Conservation (phyloP, 2,113 vertebrate species). For the Barnardius zonarius region DNA sequence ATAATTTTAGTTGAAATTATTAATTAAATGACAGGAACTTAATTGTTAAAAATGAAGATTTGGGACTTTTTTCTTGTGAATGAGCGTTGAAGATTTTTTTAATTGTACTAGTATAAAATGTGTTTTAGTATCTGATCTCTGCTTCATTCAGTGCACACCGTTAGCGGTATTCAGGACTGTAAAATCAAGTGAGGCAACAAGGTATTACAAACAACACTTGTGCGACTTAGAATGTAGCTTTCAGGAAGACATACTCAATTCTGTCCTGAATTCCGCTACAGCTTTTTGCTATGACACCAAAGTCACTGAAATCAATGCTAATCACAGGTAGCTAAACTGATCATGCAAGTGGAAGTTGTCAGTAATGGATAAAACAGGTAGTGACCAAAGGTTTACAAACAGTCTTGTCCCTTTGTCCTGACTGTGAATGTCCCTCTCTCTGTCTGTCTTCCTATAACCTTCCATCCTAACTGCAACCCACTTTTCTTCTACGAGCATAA, state of each 20-base stretch:
- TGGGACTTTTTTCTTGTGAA: neutral
- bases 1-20: neutral
- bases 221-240: neutral
- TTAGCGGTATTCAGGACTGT: neutral
- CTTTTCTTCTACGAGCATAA: neutral
- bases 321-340: neutral
- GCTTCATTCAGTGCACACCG: neutral
- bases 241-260: neutral
- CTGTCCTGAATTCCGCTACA: neutral
- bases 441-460: neutral
- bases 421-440: neutral
- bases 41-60: neutral
- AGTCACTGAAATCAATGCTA: neutral
- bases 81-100: neutral
- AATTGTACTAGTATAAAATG: neutral
- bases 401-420: neutral
- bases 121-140: neutral
- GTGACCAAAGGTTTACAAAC: neutral
- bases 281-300: neutral
- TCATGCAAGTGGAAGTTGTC: neutral
- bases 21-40: fast-evolving
- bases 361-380: neutral
- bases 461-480: neutral
- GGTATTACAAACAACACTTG: neutral
- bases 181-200: neutral